These are phyloP conservation scores for Nasonia oneida DNA, from an alignment of 2,888 invertebrate genomes.

Conservation along the genomic window DNA sequence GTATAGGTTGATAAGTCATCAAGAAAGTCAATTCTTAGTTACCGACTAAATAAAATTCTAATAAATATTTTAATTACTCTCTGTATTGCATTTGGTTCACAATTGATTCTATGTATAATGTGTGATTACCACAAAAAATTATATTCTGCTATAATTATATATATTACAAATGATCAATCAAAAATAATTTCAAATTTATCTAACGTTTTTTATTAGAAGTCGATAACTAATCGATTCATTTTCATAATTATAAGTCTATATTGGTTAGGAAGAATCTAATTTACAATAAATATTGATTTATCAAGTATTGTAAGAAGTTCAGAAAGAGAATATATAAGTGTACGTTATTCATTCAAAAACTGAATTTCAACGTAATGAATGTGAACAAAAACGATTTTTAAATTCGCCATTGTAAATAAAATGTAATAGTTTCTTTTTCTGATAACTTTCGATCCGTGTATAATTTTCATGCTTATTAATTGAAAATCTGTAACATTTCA, in stretches of 20 bases:
- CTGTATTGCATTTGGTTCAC: constrained; percentile 58
- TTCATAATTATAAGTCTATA: constrained; percentile 43
- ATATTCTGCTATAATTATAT: background rate
- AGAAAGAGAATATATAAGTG: constrained; percentile 59
- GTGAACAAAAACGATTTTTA: constrained; percentile 5
- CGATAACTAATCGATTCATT: constrained; percentile 61
- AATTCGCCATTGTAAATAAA: constrained; percentile 41
- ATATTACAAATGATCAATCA: background rate
- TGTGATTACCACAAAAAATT: background rate
- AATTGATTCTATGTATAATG: constrained; percentile 5
- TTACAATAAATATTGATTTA: constrained; percentile 45
- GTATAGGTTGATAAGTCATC: constrained; percentile 39
- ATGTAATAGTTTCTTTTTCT: constrained; percentile 59
- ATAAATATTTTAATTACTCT: constrained; percentile 53
- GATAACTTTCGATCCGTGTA: constrained; percentile 55
- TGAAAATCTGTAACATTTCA: constrained; percentile 61
- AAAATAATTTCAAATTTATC: constrained; percentile 3
- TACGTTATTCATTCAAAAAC: constrained; percentile 26
- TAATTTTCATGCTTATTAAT: constrained; percentile 60
- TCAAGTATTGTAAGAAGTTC: constrained; percentile 45
- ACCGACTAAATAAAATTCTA: constrained; percentile 59
- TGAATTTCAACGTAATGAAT: constrained; percentile 32
- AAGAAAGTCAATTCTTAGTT: constrained; percentile 59
- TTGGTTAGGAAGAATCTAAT: constrained; percentile 35
- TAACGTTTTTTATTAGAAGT: constrained; percentile 53